Evolutionary conservation across 2,113 vertebrate species (phyloP), one percentile per base, ranked within the genome.

Genomic region (Coracopsis vasa): DNA sequence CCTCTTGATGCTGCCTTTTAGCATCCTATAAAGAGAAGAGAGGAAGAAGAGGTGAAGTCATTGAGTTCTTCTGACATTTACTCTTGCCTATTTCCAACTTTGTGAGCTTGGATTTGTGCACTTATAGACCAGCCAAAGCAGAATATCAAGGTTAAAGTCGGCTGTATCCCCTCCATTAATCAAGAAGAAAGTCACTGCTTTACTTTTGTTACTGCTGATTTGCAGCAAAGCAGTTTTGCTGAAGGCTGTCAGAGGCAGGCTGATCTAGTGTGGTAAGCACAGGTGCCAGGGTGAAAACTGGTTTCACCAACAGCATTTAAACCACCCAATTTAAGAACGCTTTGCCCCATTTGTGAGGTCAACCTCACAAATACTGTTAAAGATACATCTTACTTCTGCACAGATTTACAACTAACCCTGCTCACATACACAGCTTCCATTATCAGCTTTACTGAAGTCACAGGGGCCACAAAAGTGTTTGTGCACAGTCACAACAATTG

Each of bases 1-100:
- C 99, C 96, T 99, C 99, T 85, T 99, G 98, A 94, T 99, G 99
- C 97, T 99, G 99, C 98, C 98, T 98, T 72, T 99, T 98, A 90
- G 99, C 98, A 88, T 99, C 99, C 99, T 99, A 27, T 1, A 24
- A 10, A 23, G 28, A 66, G 15, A 13, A 53, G 20, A 14, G 0
- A 7, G 39, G 37, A 37, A 77, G 31, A 84, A 5, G 4, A 75
- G 62, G 8, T 61, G 15, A 77, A 41, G 4, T 5, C 45, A 39
- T 17, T 28, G 18, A 2, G 0, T 58, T 58, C 8, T 50, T 14
- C 7, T 6, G 31, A 9, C 20, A 39, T 6, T 62, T 66, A 10
- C 41, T 25, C 21, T 23, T 53, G 18, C 21, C 72, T 7, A 3
- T 44, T 48, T 3, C 54, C 67, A 82, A 2, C 48, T 37, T 44